Evolutionary conservation across 2,113 vertebrate species (phyloP).

Genomic region (Mungos mungo): DNA sequence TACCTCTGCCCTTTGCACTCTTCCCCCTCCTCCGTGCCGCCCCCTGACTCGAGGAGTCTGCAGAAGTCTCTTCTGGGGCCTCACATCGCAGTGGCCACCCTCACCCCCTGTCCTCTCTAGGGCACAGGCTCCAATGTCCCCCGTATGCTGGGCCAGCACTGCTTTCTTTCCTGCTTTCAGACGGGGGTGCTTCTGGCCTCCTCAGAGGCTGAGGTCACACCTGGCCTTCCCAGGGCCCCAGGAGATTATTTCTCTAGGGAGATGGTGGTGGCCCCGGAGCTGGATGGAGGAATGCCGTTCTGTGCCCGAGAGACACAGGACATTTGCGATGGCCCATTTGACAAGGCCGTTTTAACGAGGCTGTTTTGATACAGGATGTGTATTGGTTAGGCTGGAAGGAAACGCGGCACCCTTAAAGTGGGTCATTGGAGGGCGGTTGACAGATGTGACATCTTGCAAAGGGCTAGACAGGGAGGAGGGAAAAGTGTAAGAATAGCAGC

Average conservation of each 20-base stretch:
- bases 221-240: neutral
- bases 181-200: rapidly evolving
- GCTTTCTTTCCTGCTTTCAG: neutral
- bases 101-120: neutral
- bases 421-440: neutral
- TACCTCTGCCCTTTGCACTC: neutral
- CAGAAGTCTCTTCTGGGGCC: neutral
- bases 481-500: rapidly evolving
- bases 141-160: rapidly evolving
- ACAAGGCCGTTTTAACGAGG: rapidly evolving
- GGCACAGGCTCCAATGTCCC: rapidly evolving
- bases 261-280: neutral
- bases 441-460: neutral
- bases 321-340: rapidly evolving
- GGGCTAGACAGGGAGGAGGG: no score
- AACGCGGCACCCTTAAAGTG: neutral
- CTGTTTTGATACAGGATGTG: neutral
- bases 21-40: rapidly evolving
- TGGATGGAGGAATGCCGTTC: rapidly evolving
- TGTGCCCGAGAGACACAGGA: rapidly evolving
- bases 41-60: no score
- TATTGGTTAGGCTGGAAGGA: neutral
- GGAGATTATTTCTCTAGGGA: neutral
- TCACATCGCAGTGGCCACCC: rapidly evolving
- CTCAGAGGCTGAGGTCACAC: no score